Conservation (phyloP, 2,888 invertebrate genomes). For the Zygothrica quintamaculata region DNA sequence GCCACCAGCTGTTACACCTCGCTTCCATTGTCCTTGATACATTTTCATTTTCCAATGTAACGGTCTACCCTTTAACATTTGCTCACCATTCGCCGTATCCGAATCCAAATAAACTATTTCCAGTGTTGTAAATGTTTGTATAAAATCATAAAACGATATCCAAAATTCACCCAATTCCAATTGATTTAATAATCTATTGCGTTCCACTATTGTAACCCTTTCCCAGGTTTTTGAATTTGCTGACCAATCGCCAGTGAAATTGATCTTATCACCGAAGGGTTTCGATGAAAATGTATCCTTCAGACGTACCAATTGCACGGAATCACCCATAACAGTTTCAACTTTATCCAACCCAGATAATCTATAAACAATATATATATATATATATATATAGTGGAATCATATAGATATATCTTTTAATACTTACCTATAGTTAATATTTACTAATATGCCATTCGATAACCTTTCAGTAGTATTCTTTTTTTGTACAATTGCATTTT, state of each 20-base stretch:
- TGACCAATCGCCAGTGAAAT: slow-evolving; percentile 90
- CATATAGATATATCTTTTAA: background rate
- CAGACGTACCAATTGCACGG: slow-evolving; percentile 89
- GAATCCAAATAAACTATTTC: slow-evolving; percentile 94
- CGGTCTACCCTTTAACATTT: slow-evolving; percentile 90
- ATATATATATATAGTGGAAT: slow-evolving; percentile 4
- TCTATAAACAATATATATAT: slow-evolving; percentile 43
- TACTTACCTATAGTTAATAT: slow-evolving; percentile 89
- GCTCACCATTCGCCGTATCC: slow-evolving; percentile 94
- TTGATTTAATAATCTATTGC: slow-evolving; percentile 89
- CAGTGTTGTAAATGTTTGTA: slow-evolving; percentile 91
- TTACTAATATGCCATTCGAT: slow-evolving; percentile 88
- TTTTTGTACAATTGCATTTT: slow-evolving; percentile 84
- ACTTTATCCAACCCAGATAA: slow-evolving; percentile 85
- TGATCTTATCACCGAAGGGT: slow-evolving; percentile 86
- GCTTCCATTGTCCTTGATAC: slow-evolving; percentile 94
- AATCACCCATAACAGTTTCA: slow-evolving; percentile 89
- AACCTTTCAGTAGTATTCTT: slow-evolving; percentile 87
- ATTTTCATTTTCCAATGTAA: slow-evolving; percentile 94
- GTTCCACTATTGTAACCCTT: slow-evolving; percentile 89
- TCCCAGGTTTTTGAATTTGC: slow-evolving; percentile 90
- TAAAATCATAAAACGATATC: slow-evolving; percentile 93
- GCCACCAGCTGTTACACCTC: slow-evolving; percentile 95
- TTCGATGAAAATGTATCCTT: slow-evolving; percentile 88
- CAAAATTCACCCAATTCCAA: slow-evolving; percentile 91